Evolutionary conservation across 2,113 vertebrate species (phyloP).

Genomic region (Lontra canadensis): DNA sequence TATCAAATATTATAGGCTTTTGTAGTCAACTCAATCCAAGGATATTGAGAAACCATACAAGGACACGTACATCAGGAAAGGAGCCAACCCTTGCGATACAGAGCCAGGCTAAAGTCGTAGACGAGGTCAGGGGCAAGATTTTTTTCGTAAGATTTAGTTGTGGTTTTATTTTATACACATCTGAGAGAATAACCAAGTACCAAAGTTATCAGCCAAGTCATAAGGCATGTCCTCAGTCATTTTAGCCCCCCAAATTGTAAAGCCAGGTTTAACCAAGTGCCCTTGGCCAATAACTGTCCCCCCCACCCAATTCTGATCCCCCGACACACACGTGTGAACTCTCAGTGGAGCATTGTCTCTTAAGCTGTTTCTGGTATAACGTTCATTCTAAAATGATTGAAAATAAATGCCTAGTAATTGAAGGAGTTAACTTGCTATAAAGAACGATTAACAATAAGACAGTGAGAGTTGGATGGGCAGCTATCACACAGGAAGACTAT

Average conservation of each 20-base stretch:
- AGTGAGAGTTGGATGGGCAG: neutral
- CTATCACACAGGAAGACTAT: neutral
- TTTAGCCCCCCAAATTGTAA: neutral
- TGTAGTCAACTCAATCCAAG: neutral
- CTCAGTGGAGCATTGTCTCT: neutral
- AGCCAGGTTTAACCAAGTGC: neutral
- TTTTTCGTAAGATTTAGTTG: slow-evolving; percentile 33
- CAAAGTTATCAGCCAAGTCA: neutral
- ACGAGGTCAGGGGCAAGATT: neutral
- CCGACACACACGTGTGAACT: neutral
- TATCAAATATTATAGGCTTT: slow-evolving; percentile 8
- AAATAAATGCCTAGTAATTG: slow-evolving; percentile 10
- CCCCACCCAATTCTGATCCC: neutral
- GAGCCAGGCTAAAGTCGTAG: neutral
- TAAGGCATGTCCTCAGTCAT: neutral
- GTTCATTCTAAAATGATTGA: slow-evolving; percentile 24
- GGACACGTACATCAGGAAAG: neutral
- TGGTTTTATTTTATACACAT: slow-evolving; percentile 20
- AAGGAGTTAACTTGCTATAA: neutral
- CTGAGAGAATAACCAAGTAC: neutral
- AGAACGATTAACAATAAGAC: neutral
- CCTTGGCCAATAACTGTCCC: neutral
- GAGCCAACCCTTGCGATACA: neutral
- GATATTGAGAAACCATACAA: neutral
- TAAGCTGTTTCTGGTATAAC: neutral